A percentile compares a stretch with the other conserved stretches of the same genome.
Conservation (phyloP, 2,113 vertebrate species). For the Geococcyx californianus region DNA sequence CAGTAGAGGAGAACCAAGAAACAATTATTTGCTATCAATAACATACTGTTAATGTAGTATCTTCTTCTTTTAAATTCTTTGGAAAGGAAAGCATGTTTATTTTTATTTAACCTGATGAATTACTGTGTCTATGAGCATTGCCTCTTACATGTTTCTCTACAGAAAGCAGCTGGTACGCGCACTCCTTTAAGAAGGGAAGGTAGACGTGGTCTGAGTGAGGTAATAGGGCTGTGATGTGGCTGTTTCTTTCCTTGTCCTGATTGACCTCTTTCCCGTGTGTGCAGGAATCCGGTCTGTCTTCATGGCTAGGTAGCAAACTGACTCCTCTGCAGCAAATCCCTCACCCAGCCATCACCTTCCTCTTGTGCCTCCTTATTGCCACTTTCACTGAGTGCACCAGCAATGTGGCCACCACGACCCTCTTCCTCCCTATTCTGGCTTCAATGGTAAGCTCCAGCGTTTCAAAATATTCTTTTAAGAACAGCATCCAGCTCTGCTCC, state of each 20-base stretch:
- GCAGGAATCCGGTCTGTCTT: slow-evolving; percentile 83
- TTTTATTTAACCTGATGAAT: background rate
- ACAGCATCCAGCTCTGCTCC: background rate
- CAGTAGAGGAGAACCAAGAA: background rate
- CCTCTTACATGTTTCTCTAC: background rate
- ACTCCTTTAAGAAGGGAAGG: background rate
- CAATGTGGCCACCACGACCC: slow-evolving; percentile 91
- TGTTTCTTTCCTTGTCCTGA: background rate
- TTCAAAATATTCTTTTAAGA: background rate
- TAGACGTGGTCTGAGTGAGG: background rate
- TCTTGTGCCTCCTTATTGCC: slow-evolving; percentile 83
- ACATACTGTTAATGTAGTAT: background rate
- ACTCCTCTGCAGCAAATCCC: slow-evolving; percentile 82
- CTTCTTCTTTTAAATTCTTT: background rate
- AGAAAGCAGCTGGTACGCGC: background rate
- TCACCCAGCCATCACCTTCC: slow-evolving; percentile 72
- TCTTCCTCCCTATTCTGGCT: slow-evolving; percentile 91
- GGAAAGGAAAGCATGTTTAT: background rate
- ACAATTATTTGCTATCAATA: background rate
- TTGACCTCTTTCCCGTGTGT: background rate
- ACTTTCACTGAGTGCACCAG: slow-evolving; percentile 91
- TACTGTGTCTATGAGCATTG: background rate
- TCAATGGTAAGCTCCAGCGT: slow-evolving; percentile 84
- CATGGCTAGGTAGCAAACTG: slow-evolving; percentile 82
- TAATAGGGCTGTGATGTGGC: background rate